These are phyloP conservation scores for Amphipoea oculea DNA, from an alignment of 2,888 invertebrate genomes.

Conservation along the genomic window DNA sequence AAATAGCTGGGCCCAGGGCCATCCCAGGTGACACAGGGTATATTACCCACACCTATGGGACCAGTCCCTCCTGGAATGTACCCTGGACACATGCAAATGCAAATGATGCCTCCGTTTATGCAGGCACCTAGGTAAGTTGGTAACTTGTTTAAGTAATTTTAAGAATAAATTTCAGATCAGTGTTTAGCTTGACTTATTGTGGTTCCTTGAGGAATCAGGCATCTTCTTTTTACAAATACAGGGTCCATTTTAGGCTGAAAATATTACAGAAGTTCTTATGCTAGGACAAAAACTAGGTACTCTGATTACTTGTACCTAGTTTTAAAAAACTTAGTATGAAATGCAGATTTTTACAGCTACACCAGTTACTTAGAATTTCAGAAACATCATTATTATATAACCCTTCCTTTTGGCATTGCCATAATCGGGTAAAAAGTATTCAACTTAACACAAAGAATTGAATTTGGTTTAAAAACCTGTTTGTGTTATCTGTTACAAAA, in stretches of 20 bases:
- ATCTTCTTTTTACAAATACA: background rate
- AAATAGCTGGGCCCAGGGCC: constrained; percentile 89
- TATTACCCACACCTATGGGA: constrained; percentile 90
- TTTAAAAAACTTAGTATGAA: background rate
- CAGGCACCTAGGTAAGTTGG: constrained; percentile 89
- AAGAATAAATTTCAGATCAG: no score
- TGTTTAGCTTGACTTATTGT: no score
- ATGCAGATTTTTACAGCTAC: background rate
- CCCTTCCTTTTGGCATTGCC: no score
- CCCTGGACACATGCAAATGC: constrained; percentile 92
- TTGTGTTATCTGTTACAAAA: background rate
- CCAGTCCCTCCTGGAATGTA: constrained; percentile 93
- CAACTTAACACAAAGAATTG: background rate
- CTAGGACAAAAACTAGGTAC: background rate
- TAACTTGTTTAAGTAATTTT: background rate
- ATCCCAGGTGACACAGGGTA: constrained; percentile 91
- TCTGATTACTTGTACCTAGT: background rate
- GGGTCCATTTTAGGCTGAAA: background rate
- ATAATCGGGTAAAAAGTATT: background rate
- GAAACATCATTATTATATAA: background rate
- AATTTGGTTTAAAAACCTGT: background rate
- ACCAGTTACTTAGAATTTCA: background rate
- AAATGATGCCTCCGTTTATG: constrained; percentile 94
- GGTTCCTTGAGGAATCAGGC: background rate
- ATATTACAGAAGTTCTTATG: background rate